Conservation (phyloP, 2,888 invertebrate genomes). For the Caenorhabditis sp. region DNA sequence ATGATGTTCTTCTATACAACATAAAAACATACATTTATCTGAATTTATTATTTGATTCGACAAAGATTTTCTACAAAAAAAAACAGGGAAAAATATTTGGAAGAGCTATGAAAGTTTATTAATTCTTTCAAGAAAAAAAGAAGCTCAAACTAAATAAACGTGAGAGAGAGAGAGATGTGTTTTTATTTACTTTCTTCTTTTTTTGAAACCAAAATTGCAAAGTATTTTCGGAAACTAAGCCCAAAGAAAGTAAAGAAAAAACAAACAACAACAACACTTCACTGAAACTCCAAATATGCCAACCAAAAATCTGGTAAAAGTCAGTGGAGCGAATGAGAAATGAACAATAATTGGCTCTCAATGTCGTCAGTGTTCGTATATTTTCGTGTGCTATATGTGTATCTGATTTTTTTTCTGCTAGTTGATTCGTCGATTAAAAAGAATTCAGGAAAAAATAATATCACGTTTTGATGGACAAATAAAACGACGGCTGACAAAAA, state of each 20-base stretch:
- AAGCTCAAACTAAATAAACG: conserved; percentile 17
- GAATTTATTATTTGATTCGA: no score
- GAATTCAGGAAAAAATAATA: no score
- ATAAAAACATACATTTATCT: no score
- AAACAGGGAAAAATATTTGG: conserved; percentile 4
- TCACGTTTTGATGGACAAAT: neutral
- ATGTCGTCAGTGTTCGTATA: conserved; percentile 36
- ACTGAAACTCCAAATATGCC: conserved; percentile 18
- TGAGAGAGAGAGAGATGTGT: conserved; percentile 4
- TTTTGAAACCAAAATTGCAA: neutral
- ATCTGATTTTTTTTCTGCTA: neutral
- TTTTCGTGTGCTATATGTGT: neutral
- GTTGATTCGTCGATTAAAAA: neutral
- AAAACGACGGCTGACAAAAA: neutral
- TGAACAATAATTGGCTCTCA: conserved; percentile 39
- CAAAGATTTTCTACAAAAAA: conserved; percentile 11
- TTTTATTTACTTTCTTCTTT: conserved; percentile 14
- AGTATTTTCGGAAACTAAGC: conserved; percentile 5
- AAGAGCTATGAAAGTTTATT: conserved; percentile 16
- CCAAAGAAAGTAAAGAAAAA: neutral
- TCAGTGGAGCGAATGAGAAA: conserved; percentile 43
- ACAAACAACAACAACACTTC: neutral
- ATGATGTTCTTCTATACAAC: no score
- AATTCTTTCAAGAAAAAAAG: conserved; percentile 8
- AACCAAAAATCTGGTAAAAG: conserved; percentile 39